These are phyloP conservation scores for Cataglyphis livida DNA, from an alignment of 2,888 invertebrate genomes.

Conservation along the genomic window DNA sequence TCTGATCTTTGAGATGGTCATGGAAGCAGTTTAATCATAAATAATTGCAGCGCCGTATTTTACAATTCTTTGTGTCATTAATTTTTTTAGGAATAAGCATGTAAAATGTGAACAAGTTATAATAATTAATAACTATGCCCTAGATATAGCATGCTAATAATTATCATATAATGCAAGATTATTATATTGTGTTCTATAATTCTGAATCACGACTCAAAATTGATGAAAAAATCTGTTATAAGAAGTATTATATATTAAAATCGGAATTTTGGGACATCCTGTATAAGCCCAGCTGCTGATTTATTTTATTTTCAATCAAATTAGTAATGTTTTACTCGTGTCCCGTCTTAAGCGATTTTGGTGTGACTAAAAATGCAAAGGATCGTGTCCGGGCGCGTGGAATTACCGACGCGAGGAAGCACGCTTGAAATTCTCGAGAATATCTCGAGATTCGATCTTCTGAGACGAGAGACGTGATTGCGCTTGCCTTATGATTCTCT, in stretches of 20 bases:
- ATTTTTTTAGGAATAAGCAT: neutral
- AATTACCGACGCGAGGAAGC: constrained; percentile 69
- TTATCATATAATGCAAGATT: neutral
- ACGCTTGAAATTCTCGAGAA: constrained; percentile 61
- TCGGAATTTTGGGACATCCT: neutral
- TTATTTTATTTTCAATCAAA: constrained; percentile 35
- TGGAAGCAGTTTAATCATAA: constrained; percentile 44
- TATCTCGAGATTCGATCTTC: constrained; percentile 73
- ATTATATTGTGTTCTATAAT: neutral
- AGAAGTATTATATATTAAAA: neutral
- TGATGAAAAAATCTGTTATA: neutral
- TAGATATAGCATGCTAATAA: neutral
- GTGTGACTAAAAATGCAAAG: constrained; percentile 60
- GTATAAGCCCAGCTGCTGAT: neutral
- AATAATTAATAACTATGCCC: neutral
- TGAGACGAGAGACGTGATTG: constrained; percentile 68
- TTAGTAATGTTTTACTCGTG: constrained; percentile 36
- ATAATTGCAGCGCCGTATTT: constrained; percentile 69
- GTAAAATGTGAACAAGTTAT: constrained; percentile 5
- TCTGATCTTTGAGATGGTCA: constrained; percentile 27
- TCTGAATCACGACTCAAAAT: neutral
- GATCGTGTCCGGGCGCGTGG: constrained; percentile 44
- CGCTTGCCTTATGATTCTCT: constrained; percentile 73
- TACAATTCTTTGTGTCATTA: constrained; percentile 71
- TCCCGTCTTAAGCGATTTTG: constrained; percentile 37